Evolutionary conservation across 2,888 invertebrate genomes (phyloP).

Genomic region (Parnassius orleans): DNA sequence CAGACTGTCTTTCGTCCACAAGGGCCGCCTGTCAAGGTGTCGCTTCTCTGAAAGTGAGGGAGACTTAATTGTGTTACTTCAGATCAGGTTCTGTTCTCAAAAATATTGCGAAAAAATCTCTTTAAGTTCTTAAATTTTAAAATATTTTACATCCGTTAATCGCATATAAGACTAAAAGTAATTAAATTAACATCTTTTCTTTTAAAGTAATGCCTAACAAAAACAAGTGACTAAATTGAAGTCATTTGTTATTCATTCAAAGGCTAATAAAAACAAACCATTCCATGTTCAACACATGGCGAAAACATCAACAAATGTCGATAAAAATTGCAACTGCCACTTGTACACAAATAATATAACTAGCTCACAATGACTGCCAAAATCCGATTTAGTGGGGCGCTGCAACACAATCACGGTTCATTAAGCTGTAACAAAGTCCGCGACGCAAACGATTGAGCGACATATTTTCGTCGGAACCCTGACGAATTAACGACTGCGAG

Average conservation of each 20-base stretch:
- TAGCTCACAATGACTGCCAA: slow-evolving; percentile 52
- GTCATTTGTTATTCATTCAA: too few species aligned
- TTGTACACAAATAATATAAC: slow-evolving; percentile 55
- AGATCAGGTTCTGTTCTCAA: slow-evolving; percentile 18
- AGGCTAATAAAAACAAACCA: too few species aligned
- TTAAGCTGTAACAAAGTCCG: slow-evolving; percentile 61
- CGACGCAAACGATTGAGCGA: slow-evolving; percentile 44
- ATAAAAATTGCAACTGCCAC: slow-evolving; percentile 39
- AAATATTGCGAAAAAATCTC: slow-evolving; percentile 12
- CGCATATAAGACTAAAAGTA: too few species aligned
- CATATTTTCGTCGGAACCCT: slow-evolving; percentile 54
- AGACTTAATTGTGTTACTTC: slow-evolving; percentile 22
- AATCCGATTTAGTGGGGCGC: slow-evolving; percentile 65
- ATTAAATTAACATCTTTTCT: too few species aligned
- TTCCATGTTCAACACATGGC: not conserved
- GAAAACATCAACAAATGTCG: slow-evolving; percentile 26
- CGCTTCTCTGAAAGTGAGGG: slow-evolving; percentile 8
- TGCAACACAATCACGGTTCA: slow-evolving; percentile 71
- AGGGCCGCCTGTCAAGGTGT: slow-evolving; percentile 27
- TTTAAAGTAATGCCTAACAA: too few species aligned
- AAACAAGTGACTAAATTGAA: too few species aligned
- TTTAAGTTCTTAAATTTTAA: too few species aligned
- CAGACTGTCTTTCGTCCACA: slow-evolving; percentile 23
- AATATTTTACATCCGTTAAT: too few species aligned
- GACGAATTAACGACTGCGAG: slow-evolving; percentile 44